phyloP scores from a whole-genome alignment of 37 sponge, comb jelly and placozoan genomes.

The Chondrosia reniformis region DNA sequence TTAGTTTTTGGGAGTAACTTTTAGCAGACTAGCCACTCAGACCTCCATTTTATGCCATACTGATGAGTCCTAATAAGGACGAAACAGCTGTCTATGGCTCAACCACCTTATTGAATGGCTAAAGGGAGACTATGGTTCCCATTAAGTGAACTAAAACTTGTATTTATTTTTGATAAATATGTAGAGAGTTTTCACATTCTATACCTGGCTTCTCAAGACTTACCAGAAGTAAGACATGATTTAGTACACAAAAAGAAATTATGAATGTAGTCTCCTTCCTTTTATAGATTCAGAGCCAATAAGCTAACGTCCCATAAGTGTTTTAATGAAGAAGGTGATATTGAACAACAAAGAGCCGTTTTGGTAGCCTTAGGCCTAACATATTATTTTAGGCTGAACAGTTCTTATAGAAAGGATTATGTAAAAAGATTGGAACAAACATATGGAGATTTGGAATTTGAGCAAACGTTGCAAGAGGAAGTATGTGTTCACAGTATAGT shows the following conservation, averaged over 20 bases:
- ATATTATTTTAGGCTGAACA: constrained; percentile 82
- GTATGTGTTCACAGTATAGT: background rate
- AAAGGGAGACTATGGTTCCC: too few species aligned
- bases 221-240: constrained; percentile 23
- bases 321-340: background rate
- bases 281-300: background rate
- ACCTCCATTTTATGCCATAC: background rate
- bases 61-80: too few species aligned
- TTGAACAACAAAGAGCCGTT: constrained; percentile 39
- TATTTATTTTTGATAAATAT: background rate
- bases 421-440: constrained; percentile 19
- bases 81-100: too few species aligned
- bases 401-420: constrained; percentile 38
- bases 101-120: too few species aligned
- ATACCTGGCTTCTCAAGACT: constrained; percentile 43
- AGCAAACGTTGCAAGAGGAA: background rate
- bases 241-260: background rate
- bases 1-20: too few species aligned
- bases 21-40: too few species aligned
- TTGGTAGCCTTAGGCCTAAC: constrained; percentile 79
- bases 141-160: background rate
- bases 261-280: background rate
- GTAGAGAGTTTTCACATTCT: constrained; percentile 81
- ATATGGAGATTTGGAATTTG: background rate
- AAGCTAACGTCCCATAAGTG: background rate